phyloP scores from a whole-genome alignment of 2,888 invertebrate species.

The Mellilla xanthometata region DNA sequence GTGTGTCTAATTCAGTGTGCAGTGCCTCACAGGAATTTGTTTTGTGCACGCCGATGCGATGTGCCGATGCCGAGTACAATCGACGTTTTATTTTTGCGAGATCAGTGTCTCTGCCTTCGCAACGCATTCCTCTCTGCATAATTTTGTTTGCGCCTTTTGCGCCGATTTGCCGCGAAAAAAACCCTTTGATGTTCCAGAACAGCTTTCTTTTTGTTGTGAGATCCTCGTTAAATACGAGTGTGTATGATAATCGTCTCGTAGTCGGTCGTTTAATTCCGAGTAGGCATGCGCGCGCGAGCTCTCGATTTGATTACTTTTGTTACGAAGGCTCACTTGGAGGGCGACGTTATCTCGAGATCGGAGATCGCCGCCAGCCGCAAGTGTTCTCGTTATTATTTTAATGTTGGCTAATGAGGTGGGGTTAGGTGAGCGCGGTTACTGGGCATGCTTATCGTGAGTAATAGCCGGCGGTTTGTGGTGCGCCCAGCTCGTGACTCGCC shows the following conservation, averaged over 20 bases:
- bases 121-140: slow-evolving; percentile 58
- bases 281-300: slow-evolving; percentile 23
- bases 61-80: slow-evolving; percentile 56
- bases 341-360: slow-evolving; percentile 37
- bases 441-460: slow-evolving; percentile 56
- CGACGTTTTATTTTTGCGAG: slow-evolving; percentile 73
- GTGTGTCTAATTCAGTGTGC: slow-evolving; percentile 76
- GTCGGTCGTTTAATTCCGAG: slow-evolving; percentile 30
- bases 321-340: slow-evolving; percentile 12
- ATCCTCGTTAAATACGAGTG: slow-evolving; percentile 23
- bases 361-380: slow-evolving; percentile 44
- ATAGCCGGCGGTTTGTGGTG: slow-evolving; percentile 58
- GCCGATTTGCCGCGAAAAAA: slow-evolving; percentile 44
- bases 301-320: slow-evolving; percentile 39
- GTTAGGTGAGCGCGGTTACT: slow-evolving; percentile 60
- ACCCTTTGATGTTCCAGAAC: slow-evolving; percentile 50
- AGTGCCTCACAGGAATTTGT: slow-evolving; percentile 75
- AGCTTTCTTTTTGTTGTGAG: slow-evolving; percentile 29
- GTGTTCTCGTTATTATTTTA: slow-evolving; percentile 61
- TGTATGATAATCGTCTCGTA: slow-evolving; percentile 28
- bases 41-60: slow-evolving; percentile 58
- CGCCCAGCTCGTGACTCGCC: slow-evolving; percentile 56
- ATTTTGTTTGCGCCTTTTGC: slow-evolving; percentile 63
- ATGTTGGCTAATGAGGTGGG: slow-evolving; percentile 60
- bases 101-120: slow-evolving; percentile 60